These are phyloP conservation scores for Melanotus villosus DNA, from an alignment of 2,888 invertebrate species.

Conservation along the genomic window DNA sequence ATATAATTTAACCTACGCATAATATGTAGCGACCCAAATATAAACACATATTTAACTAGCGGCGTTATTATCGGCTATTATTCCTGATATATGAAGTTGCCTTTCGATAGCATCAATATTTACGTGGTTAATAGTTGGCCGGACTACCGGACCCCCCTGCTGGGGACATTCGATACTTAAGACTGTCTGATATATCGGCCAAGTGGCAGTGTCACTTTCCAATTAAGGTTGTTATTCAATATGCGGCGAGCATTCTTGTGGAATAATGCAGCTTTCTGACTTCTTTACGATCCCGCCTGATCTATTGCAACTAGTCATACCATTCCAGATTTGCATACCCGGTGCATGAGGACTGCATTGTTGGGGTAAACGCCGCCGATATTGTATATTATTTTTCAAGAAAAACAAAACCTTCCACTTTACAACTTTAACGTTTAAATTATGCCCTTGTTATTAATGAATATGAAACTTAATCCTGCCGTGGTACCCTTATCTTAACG, in stretches of 20 bases:
- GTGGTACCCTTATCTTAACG: constrained; percentile 33
- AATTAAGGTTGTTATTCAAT: constrained; percentile 45
- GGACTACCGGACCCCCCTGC: constrained; percentile 29
- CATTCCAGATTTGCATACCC: constrained; percentile 46
- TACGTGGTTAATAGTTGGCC: constrained; percentile 32
- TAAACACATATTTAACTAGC: constrained; percentile 30
- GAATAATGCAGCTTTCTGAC: constrained; percentile 37
- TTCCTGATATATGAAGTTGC: constrained; percentile 37
- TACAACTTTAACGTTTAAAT: constrained; percentile 26
- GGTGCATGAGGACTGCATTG: constrained; percentile 33
- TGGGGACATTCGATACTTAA: constrained; percentile 23
- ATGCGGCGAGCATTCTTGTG: constrained; percentile 38
- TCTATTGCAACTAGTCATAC: constrained; percentile 50
- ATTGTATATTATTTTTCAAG: constrained; percentile 42
- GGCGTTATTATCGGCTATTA: constrained; percentile 39
- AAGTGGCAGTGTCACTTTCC: constrained; percentile 40
- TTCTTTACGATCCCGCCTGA: constrained; percentile 45
- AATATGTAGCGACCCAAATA: constrained; percentile 29
- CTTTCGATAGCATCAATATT: constrained; percentile 42
- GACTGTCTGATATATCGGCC: constrained; percentile 31
- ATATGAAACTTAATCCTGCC: constrained; percentile 39
- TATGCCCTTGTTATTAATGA: constrained; percentile 39
- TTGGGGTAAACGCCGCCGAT: constrained; percentile 14
- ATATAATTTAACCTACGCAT: constrained; percentile 2
- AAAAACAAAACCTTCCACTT: constrained; percentile 30